A percentile compares a stretch with the other conserved stretches of the same genome.
Evolutionary conservation across 2,888 invertebrate genomes (phyloP).

Genomic region (Dryobota labecula): DNA sequence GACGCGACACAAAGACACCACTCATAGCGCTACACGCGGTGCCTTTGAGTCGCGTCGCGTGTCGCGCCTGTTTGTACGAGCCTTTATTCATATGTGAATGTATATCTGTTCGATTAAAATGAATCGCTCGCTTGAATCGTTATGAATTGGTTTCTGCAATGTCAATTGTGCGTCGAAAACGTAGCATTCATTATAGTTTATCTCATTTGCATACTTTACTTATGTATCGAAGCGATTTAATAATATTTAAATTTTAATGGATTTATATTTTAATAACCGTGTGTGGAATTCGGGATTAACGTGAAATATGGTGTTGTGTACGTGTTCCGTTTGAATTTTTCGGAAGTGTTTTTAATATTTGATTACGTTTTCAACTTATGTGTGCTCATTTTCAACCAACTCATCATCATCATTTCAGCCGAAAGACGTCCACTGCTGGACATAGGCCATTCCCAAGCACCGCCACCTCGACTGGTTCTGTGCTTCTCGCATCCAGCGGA

Average conservation of each 20-base stretch:
- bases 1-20: too few relatives aligned
- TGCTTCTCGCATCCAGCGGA: too few relatives aligned
- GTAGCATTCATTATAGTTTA: constrained; percentile 48
- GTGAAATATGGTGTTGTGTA: constrained; percentile 35
- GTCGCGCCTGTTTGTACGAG: too few relatives aligned
- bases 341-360: not conserved
- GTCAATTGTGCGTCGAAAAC: constrained; percentile 48
- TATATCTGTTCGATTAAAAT: constrained; percentile 45
- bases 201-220: constrained; percentile 54
- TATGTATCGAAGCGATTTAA: constrained; percentile 47
- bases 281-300: constrained; percentile 27
- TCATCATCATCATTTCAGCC: too few relatives aligned
- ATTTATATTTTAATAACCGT: constrained; percentile 56
- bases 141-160: constrained; percentile 46
- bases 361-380: not conserved
- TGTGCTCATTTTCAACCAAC: too few relatives aligned
- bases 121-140: constrained; percentile 38
- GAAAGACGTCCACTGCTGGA: too few relatives aligned
- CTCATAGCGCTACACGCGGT: too few relatives aligned
- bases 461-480: too few relatives aligned
- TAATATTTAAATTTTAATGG: constrained; percentile 51
- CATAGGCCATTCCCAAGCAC: too few relatives aligned
- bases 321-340: not conserved
- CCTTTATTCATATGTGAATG: constrained; percentile 32
- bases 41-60: too few relatives aligned